These are phyloP conservation scores for Ceratosolen fusciceps DNA, from an alignment of 1,140 invertebrate genomes.

Conservation along the genomic window DNA sequence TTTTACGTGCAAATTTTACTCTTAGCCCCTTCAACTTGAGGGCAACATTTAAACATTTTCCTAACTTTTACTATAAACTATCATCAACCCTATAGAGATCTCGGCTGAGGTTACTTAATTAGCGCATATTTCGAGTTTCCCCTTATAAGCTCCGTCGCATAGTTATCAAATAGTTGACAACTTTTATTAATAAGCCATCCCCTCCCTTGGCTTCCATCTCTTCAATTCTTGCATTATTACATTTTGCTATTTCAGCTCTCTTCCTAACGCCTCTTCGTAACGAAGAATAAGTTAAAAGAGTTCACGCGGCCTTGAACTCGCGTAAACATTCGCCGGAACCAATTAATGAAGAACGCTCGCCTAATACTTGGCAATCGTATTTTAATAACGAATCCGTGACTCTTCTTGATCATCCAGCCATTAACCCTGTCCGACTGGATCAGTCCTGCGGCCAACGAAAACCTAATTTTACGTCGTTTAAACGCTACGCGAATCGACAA, in stretches of 20 bases:
- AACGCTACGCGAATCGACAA: not conserved
- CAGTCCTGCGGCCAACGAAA: not conserved
- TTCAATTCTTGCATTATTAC: not conserved
- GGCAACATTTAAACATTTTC: too few species aligned
- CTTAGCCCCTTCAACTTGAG: too few species aligned
- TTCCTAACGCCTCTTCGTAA: not conserved
- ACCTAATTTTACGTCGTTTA: not conserved
- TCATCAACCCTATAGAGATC: too few species aligned
- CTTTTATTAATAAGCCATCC: not conserved
- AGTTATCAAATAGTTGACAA: not conserved
- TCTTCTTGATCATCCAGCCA: not conserved
- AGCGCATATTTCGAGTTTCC: too few species aligned
- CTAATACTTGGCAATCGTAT: not conserved
- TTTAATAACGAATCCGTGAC: not conserved
- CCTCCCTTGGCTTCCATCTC: not conserved
- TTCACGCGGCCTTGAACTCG: too few species aligned
- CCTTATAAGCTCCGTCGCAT: too few species aligned
- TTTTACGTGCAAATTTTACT: too few species aligned
- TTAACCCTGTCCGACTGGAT: not conserved
- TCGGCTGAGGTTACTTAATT: too few species aligned
- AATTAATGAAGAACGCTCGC: not conserved
- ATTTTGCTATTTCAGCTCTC: too few species aligned
- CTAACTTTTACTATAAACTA: too few species aligned
- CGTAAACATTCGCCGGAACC: not conserved
- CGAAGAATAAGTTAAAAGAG: not conserved